phyloP scores from a whole-genome alignment of 2,797 vertebrate genomes.

The Graptemys geographica region DNA sequence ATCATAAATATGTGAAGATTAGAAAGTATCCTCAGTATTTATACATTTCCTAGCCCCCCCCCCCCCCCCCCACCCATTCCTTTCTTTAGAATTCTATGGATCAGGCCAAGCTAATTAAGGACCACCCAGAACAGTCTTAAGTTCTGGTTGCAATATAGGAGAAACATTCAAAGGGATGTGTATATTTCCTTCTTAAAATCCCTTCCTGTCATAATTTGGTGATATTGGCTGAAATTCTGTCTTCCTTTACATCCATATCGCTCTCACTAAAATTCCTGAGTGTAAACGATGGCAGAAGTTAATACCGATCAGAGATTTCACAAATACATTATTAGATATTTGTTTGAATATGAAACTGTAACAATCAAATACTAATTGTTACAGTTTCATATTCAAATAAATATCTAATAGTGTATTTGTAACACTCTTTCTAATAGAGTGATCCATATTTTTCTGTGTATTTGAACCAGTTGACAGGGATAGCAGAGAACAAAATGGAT shows the following conservation, averaged over 20 bases:
- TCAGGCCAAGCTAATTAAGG: background rate
- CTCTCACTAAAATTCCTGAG: background rate
- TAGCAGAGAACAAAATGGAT: background rate
- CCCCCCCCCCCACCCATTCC: background rate
- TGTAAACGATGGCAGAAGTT: background rate
- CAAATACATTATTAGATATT: background rate
- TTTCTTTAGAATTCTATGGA: slow-evolving; percentile 1
- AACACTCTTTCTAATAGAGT: background rate
- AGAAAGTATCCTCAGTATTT: slow-evolving; percentile 5
- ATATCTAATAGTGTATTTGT: too few species aligned
- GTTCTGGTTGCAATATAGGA: background rate
- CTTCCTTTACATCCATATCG: accelerated
- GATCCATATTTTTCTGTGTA: background rate
- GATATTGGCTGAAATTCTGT: background rate
- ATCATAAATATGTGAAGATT: slow-evolving; percentile 35
- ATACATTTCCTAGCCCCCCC: background rate
- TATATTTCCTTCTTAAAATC: background rate
- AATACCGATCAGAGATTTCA: background rate
- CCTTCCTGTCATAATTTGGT: background rate
- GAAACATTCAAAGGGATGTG: background rate
- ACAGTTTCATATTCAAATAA: too few species aligned
- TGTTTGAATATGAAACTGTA: background rate
- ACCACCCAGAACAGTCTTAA: background rate
- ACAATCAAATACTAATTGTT: background rate
- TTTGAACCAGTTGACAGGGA: background rate